Evolutionary conservation across 1,140 invertebrate species (phyloP).

Genomic region (Alviniconcha marisindica): DNA sequence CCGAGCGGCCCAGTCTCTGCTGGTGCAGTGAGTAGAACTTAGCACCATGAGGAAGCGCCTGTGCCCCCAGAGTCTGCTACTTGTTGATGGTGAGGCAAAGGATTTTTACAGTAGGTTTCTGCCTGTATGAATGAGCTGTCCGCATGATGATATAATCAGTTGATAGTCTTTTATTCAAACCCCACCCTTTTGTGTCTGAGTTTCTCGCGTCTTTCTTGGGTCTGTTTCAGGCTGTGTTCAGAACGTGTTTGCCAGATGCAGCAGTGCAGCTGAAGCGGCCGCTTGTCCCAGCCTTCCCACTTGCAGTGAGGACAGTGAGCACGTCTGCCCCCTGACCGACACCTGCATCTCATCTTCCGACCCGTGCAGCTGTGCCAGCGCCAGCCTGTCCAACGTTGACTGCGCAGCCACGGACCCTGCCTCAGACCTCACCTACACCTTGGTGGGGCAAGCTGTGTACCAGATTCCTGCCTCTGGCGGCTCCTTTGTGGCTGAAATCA

Average conservation of each 20-base stretch:
- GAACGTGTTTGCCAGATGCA: constrained; percentile 22
- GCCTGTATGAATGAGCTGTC: too few relatives aligned
- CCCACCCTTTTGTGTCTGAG: too few relatives aligned
- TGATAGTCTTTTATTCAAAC: too few relatives aligned
- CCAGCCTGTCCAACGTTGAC: background rate
- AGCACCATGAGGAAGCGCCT: too few relatives aligned
- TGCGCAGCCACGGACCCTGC: constrained; percentile 19
- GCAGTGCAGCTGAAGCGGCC: background rate
- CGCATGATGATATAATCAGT: too few relatives aligned
- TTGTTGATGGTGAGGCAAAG: too few relatives aligned
- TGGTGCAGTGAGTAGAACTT: too few relatives aligned
- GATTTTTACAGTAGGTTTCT: too few relatives aligned
- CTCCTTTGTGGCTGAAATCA: background rate
- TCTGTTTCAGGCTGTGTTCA: constrained; percentile 43
- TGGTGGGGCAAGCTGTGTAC: constrained; percentile 17
- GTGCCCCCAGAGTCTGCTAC: too few relatives aligned
- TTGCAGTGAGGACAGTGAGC: background rate
- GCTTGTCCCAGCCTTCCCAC: background rate
- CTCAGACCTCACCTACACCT: background rate
- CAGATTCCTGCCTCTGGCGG: constrained; percentile 28
- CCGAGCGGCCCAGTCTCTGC: too few relatives aligned
- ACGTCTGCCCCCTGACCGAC: constrained; percentile 37
- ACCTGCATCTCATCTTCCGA: constrained; percentile 16
- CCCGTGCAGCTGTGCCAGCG: constrained; percentile 43
- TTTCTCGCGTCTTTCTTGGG: background rate